phyloP scores from a whole-genome alignment of 92 coral and sea anemone species.

The Epizoanthus scotinus region DNA sequence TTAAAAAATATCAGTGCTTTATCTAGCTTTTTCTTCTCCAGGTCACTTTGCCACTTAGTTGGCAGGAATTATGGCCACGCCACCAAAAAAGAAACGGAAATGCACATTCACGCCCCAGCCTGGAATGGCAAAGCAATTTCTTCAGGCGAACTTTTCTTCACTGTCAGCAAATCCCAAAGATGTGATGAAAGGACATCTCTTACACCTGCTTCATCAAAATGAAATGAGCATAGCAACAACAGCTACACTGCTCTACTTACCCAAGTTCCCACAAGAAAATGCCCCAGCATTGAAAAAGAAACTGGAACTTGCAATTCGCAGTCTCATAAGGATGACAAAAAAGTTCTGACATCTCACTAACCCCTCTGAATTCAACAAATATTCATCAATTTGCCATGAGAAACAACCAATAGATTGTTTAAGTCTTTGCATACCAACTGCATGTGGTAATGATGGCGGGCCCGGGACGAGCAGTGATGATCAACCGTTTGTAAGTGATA shows the following conservation, averaged over 20 bases:
- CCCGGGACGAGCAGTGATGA: conserved; percentile 5
- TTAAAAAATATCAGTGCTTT: conserved; percentile 10
- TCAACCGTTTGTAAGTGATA: neutral
- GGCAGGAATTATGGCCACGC: no score
- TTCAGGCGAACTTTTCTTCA: no score
- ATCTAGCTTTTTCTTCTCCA: conserved; percentile 7
- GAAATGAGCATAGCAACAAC: conserved; percentile 5
- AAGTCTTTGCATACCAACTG: conserved; percentile 6
- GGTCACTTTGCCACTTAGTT: neutral
- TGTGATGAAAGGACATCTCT: neutral
- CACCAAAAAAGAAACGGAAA: no score
- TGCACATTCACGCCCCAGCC: conserved; percentile 5
- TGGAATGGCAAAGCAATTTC: neutral
- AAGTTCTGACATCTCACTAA: conserved; percentile 8
- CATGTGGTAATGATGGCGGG: conserved; percentile 4
- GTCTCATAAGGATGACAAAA: neutral
- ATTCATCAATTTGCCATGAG: conserved; percentile 6
- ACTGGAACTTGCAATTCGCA: conserved; percentile 8
- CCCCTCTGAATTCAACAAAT: conserved; percentile 11
- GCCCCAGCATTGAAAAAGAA: conserved; percentile 9
- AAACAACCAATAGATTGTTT: conserved; percentile 9
- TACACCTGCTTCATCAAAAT: neutral
- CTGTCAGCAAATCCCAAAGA: no score
- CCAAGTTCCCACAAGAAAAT: neutral
- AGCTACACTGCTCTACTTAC: conserved; percentile 1